Evolutionary conservation across 2,113 vertebrate species (phyloP).

Genomic region (Lophochroa leadbeateri): DNA sequence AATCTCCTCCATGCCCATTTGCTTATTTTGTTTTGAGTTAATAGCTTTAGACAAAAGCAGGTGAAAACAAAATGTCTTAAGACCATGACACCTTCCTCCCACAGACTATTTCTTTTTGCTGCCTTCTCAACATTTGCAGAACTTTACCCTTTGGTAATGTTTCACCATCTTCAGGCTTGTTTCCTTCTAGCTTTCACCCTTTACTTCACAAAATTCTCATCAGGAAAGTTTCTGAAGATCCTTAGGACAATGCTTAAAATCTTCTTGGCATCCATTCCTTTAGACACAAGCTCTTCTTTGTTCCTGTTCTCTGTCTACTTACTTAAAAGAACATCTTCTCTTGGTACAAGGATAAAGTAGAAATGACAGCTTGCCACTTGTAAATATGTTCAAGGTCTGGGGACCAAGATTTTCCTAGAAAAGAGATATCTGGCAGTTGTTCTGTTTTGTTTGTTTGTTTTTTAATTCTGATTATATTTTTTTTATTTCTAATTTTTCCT

Average conservation of each 20-base stretch:
- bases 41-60: background rate
- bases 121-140: background rate
- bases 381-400: background rate
- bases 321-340: background rate
- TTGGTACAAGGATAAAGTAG: background rate
- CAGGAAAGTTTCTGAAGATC: background rate
- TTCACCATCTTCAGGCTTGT: background rate
- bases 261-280: background rate
- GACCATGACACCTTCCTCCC: background rate
- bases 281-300: background rate
- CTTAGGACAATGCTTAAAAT: background rate
- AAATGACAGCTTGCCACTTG: background rate
- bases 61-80: background rate
- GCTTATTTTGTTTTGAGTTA: background rate
- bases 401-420: background rate
- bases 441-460: background rate
- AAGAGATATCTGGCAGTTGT: background rate
- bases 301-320: background rate
- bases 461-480: background rate
- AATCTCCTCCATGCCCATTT: background rate
- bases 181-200: background rate
- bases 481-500: background rate
- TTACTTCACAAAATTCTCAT: background rate
- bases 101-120: background rate
- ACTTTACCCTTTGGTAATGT: background rate